Percentiles rank a stretch among this genome's conserved stretches.
phyloP scores from a whole-genome alignment of 2,888 invertebrate genomes.

The Cistogaster globosa region DNA sequence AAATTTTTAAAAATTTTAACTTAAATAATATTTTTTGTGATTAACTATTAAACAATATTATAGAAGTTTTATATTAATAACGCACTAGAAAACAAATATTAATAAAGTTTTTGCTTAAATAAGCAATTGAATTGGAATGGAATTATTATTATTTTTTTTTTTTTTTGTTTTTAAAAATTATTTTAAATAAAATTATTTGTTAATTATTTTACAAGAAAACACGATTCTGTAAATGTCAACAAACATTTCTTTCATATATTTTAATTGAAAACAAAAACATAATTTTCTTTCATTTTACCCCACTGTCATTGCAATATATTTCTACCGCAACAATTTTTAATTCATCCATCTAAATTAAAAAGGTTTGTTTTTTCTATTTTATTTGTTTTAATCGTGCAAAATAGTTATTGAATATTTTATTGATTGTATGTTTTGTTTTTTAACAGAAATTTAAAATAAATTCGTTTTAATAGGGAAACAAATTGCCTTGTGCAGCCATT shows the following conservation, averaged over 20 bases:
- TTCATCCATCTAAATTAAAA: slow-evolving; percentile 31
- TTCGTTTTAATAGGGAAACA: not conserved
- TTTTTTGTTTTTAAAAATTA: not conserved
- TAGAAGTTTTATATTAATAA: no score
- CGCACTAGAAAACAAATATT: no score
- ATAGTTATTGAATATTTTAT: slow-evolving; percentile 23
- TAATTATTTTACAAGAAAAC: no score
- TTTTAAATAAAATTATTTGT: no score
- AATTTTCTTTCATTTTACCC: not conserved
- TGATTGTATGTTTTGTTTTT: slow-evolving; percentile 20
- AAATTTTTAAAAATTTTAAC: no score
- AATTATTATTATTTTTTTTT: no score
- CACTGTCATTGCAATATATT: slow-evolving; percentile 7
- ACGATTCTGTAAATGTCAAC: no score
- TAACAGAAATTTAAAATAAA: slow-evolving; percentile 7
- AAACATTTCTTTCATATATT: no score
- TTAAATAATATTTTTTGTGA: no score
- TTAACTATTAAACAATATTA: no score
- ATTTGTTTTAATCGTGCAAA: slow-evolving; percentile 8
- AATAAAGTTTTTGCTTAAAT: no score
- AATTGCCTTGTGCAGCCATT: not conserved
- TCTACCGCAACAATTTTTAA: slow-evolving; percentile 8
- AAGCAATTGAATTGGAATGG: no score
- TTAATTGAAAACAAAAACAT: not conserved
- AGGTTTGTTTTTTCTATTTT: not conserved